phyloP scores from a whole-genome alignment of 1,140 invertebrate genomes.

The Macrostomum lignano region DNA sequence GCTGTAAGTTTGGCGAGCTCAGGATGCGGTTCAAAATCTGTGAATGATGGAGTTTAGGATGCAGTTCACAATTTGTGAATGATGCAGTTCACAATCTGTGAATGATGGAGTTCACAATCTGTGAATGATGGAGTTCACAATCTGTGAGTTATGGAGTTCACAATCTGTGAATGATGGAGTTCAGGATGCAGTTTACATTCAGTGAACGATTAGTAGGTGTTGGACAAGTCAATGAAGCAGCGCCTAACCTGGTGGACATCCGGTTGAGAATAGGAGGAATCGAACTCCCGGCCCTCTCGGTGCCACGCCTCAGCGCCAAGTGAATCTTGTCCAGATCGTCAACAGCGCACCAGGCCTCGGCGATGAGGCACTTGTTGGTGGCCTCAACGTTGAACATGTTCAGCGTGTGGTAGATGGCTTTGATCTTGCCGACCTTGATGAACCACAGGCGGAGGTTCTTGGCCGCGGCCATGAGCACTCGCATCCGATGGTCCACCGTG shows the following conservation, averaged over 20 bases:
- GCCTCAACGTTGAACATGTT: constrained; percentile 47
- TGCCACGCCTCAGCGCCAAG: constrained; percentile 35
- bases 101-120: too few relatives aligned
- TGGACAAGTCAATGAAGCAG: too few relatives aligned
- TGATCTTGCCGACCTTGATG: constrained; percentile 51
- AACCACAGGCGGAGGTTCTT: constrained; percentile 41
- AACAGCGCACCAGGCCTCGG: constrained; percentile 90
- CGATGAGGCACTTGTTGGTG: constrained; percentile 65
- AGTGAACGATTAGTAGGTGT: too few relatives aligned
- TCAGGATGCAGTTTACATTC: too few relatives aligned
- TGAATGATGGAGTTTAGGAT: too few relatives aligned
- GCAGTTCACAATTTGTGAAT: too few relatives aligned
- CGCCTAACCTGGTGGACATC: constrained; percentile 56
- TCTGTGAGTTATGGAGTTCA: too few relatives aligned
- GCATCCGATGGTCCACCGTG: constrained; percentile 74
- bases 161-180: too few relatives aligned
- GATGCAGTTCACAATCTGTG: too few relatives aligned
- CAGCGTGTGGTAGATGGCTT: constrained; percentile 43
- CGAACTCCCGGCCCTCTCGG: constrained; percentile 56
- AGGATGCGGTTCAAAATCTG: too few relatives aligned
- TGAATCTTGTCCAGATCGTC: constrained; percentile 64
- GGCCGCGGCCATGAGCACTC: constrained; percentile 62
- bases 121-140: too few relatives aligned
- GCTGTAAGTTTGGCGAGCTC: too few relatives aligned
- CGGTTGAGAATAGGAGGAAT: constrained; percentile 79